Base-by-base conservation (phyloP, 2,113 vertebrate species). In the Clinocottus analis region DNA sequence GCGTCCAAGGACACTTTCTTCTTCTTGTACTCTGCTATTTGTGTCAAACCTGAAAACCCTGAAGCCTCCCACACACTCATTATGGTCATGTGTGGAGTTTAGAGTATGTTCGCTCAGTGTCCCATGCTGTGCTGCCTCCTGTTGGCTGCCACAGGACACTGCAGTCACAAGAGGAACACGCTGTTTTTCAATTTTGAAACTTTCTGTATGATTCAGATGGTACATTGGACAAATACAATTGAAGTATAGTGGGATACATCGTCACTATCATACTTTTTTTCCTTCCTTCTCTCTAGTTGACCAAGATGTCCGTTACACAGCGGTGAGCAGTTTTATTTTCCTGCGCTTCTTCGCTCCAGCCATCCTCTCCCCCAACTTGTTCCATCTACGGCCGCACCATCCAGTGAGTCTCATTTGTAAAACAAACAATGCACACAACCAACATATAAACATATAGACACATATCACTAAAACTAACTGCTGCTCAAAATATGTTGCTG, bases 311-410 rank as follows among this genome's bases (percentile, higher is more conserved):
- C 93, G 97, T 87, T 99, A 98, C 90, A 99, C 97, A 4, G 98
- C 98, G 7, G 98, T 99, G 75, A 99, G 98, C 94, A 98, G 98
- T 86, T 99, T 99, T 87, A 98, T 99, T 92, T 99, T 99, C 92
- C 94, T 99, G 89, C 95, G 98, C 37, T 99, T 99, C 94, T 99
- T 99, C 9, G 98, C 98, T 33, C 98, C 98, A 4, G 98, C 98
- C 61, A 99, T 99, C 88, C 96, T 99, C 39, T 99, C 98, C 39
- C 98, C 98, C 16, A 99, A 98, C 88, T 95, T 99, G 72, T 99
- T 99, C 93, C 98, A 99, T 69, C 95, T 99, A 80, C 95, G 96
- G 2, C 97, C 96, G 0, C 98, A 99, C 85, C 98, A 99, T 89
- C 97, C 98, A 2, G 98, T 99, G 92, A 97, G 97, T 94, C 29